Evolutionary conservation across 2,113 vertebrate species (phyloP), one percentile per base, ranked within the genome.

Genomic region (Cettia cetti): DNA sequence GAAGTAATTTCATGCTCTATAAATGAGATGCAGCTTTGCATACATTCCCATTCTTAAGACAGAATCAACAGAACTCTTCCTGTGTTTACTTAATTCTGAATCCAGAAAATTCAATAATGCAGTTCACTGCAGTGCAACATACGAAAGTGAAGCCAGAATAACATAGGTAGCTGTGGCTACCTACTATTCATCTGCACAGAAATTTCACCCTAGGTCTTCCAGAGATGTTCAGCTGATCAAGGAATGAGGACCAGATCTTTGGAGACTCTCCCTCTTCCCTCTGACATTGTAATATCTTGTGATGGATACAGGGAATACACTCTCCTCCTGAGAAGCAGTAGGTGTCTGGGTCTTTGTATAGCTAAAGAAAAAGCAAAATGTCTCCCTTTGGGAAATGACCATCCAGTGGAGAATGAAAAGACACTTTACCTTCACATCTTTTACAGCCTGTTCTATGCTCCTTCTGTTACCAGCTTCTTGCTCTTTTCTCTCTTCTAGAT

Each of bases 341-440:
- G 16, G 19, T 95, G 13, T 15, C 31, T 69, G 28, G 15, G 15
- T 85, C 47, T 86, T 65, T 57, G 63, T 44, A 83, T 7, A 91
- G 21, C 22, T 57, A 47, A 22, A 86, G 28, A 69, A 30, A 78
- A 72, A 61, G 50, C 6, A 83, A 85, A 74, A 78, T 37, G 18
- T 57, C 17, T 56, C 35, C 60, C 10, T 33, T 44, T 52, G 37
- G 39, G 59, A 82, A 81, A 82, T 17, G 4, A 52, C 49, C 47
- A 37, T 20, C 27, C 33, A 28, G 10, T 72, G 31, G 23, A 79
- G 24, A 68, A 80, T 8, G 4, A 70, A 70, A 70, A 1, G 7
- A 27, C 2, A 4, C 74, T 96, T 97, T 97, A 97, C 98, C 98
- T 98, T 97, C 56, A 98, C 93, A 45, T 97, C 95, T 30, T 94